phyloP scores from a whole-genome alignment of 2,888 invertebrate genomes.

The Amphiduros pacificus region DNA sequence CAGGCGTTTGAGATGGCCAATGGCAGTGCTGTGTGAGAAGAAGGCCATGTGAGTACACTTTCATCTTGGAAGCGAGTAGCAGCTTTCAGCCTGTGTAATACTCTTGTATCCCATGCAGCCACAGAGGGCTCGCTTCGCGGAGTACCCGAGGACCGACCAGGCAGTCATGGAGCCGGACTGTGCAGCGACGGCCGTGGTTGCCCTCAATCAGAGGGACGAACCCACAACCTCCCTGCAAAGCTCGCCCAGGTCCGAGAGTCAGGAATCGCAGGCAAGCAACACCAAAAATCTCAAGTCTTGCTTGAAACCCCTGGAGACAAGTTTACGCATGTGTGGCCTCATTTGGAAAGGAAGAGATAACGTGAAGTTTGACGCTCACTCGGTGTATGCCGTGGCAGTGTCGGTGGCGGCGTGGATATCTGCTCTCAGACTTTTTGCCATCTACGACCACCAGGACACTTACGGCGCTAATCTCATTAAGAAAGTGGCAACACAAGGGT shows the following conservation, averaged over 20 bases:
- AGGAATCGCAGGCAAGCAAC: neutral
- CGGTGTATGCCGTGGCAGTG: slow-evolving; percentile 6
- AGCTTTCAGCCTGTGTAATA: no score
- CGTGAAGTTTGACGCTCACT: neutral
- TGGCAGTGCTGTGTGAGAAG: no score
- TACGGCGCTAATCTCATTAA: slow-evolving; percentile 5
- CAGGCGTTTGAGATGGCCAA: no score
- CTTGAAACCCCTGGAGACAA: slow-evolving; percentile 4
- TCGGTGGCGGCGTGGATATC: slow-evolving; percentile 2
- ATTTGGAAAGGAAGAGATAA: neutral
- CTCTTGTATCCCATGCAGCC: no score
- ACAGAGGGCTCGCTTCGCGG: no score
- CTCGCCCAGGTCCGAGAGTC: neutral
- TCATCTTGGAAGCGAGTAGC: no score
- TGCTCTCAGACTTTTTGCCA: slow-evolving; percentile 8
- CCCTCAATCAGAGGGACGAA: neutral
- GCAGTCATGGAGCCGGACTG: no score
- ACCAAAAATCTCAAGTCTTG: neutral
- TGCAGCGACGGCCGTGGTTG: neutral
- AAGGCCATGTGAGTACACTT: no score
- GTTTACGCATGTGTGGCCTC: slow-evolving; percentile 9
- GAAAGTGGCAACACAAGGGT: slow-evolving; percentile 10
- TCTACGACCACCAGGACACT: slow-evolving; percentile 5
- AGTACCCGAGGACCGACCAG: no score
- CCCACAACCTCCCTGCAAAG: neutral